These are phyloP conservation scores for Anniella stebbinsi DNA, from an alignment of 2,797 vertebrate genomes.

Conservation along the genomic window DNA sequence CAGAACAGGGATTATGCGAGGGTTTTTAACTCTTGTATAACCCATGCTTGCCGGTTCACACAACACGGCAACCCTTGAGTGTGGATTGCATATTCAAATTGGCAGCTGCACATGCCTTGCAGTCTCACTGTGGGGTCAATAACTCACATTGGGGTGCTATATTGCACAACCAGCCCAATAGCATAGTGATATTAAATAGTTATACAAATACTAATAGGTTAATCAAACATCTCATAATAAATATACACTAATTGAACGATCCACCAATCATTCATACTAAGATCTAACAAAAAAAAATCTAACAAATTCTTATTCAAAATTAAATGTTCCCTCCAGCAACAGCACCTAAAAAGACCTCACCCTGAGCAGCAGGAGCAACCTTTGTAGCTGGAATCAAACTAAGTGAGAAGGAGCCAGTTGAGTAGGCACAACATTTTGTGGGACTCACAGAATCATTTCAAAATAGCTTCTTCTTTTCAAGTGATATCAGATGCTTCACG, in stretches of 20 bases:
- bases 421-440: neutral
- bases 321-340: neutral
- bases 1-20: too few relatives aligned
- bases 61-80: too few relatives aligned
- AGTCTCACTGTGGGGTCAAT: too few relatives aligned
- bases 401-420: neutral
- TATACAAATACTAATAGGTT: neutral
- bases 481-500: neutral
- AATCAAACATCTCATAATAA: neutral
- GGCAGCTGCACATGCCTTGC: too few relatives aligned
- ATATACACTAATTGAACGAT: neutral
- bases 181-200: neutral
- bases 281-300: neutral
- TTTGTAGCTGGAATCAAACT: neutral
- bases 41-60: too few relatives aligned
- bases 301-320: neutral
- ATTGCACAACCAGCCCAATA: too few relatives aligned
- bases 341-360: neutral
- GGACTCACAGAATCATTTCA: neutral
- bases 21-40: too few relatives aligned
- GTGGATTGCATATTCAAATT: too few relatives aligned
- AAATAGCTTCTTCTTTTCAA: neutral
- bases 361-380: too few relatives aligned
- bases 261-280: neutral
- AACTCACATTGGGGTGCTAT: too few relatives aligned